Conservation (phyloP, 2,888 invertebrate genomes). For the Eristalinus aeneus region DNA sequence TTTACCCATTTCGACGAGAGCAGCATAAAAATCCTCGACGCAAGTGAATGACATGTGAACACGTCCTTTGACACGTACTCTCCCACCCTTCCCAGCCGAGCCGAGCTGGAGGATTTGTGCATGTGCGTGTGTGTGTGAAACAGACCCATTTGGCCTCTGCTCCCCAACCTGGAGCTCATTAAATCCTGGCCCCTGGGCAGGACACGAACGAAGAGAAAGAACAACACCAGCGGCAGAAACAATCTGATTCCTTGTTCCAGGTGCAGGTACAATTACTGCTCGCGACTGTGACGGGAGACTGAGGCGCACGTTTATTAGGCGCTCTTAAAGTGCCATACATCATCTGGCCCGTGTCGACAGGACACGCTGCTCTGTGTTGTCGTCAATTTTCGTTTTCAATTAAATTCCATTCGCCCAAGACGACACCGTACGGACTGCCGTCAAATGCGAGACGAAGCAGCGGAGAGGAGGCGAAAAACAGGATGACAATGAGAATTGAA, state of each 20-base stretch:
- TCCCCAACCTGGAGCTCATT: constrained; percentile 29
- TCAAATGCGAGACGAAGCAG: neutral
- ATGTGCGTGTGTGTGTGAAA: neutral
- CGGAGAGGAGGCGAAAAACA: neutral
- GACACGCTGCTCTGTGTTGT: constrained; percentile 13
- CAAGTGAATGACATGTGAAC: constrained; percentile 48
- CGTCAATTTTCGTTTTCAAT: constrained; percentile 65
- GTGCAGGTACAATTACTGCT: constrained; percentile 15
- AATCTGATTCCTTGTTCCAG: neutral
- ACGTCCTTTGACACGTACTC: constrained; percentile 56
- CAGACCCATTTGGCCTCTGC: constrained; percentile 19
- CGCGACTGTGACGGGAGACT: neutral
- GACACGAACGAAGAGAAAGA: neutral
- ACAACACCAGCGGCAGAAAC: neutral
- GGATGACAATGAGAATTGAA: constrained; percentile 29
- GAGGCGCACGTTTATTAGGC: constrained; percentile 39
- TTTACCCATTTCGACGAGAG: constrained; percentile 50
- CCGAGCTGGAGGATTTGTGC: neutral
- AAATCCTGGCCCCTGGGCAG: constrained; percentile 24
- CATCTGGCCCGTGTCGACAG: neutral
- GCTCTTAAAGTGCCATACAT: constrained; percentile 29
- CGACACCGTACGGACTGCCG: neutral
- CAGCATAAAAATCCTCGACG: constrained; percentile 45
- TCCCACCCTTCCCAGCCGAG: neutral
- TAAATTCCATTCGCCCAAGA: constrained; percentile 41